These are phyloP conservation scores for Lasioglossum lativentre DNA, from an alignment of 2,888 invertebrate species.

Conservation along the genomic window DNA sequence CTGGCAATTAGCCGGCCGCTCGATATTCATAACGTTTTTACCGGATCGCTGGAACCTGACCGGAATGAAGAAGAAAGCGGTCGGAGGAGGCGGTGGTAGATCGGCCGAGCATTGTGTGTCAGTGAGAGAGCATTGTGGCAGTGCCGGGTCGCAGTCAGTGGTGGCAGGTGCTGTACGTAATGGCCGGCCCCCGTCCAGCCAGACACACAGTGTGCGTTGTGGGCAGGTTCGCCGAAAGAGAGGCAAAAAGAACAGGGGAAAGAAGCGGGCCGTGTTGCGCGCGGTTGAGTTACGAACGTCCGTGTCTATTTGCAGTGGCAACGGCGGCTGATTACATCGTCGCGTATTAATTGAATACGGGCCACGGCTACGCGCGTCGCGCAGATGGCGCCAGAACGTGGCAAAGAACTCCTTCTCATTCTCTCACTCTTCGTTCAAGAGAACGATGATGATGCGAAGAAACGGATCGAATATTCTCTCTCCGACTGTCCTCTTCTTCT, in stretches of 20 bases:
- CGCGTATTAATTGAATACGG: slow-evolving; percentile 80
- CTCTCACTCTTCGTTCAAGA: neutral
- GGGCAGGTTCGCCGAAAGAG: slow-evolving; percentile 68
- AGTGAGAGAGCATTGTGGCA: slow-evolving; percentile 72
- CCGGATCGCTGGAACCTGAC: slow-evolving; percentile 25
- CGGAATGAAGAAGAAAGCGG: slow-evolving; percentile 36
- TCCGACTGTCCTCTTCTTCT: neutral
- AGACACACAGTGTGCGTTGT: slow-evolving; percentile 51
- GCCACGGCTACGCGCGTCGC: slow-evolving; percentile 29
- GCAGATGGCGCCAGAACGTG: slow-evolving; percentile 50
- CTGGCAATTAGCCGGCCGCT: slow-evolving; percentile 14
- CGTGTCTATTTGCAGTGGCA: slow-evolving; percentile 78
- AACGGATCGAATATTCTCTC: slow-evolving; percentile 46
- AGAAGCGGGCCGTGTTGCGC: slow-evolving; percentile 39
- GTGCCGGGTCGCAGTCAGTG: slow-evolving; percentile 74
- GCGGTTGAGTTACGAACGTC: slow-evolving; percentile 74
- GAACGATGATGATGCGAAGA: slow-evolving; percentile 20
- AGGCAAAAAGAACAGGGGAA: slow-evolving; percentile 34
- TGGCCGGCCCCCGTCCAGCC: slow-evolving; percentile 79
- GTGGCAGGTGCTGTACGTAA: slow-evolving; percentile 81
- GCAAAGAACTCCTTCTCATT: slow-evolving; percentile 42
- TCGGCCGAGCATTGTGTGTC: slow-evolving; percentile 68
- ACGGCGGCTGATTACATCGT: slow-evolving; percentile 72
- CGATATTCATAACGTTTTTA: slow-evolving; percentile 51
- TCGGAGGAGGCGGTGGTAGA: neutral